Conservation (phyloP, 2,797 vertebrate species). For the Diglossa cyanea region DNA sequence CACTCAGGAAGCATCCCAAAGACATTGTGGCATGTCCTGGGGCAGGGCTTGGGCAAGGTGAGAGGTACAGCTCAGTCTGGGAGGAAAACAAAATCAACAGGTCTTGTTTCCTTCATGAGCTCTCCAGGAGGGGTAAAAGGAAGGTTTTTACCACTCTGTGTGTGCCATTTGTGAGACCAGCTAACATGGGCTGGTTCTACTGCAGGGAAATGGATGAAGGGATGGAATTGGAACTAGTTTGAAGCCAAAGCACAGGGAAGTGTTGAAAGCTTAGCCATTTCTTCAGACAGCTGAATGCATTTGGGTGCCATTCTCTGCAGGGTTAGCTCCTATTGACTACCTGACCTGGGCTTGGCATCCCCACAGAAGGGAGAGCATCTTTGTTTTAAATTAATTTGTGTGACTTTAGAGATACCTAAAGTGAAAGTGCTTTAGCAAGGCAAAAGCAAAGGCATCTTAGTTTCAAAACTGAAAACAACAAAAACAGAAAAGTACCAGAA, state of each 20-base stretch:
- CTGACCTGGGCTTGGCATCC: not conserved
- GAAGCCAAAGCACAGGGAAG: not conserved
- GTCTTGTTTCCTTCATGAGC: not conserved
- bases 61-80: not conserved
- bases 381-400: not conserved
- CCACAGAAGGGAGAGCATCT: not conserved
- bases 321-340: not conserved
- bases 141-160: not conserved
- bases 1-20: not conserved
- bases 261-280: not conserved
- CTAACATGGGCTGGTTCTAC: not conserved
- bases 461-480: not conserved
- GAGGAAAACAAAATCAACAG: not conserved
- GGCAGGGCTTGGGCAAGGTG: not conserved
- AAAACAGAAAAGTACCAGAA: not conserved
- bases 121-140: not conserved
- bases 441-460: not conserved
- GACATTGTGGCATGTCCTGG: rapidly evolving
- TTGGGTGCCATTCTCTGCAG: not conserved
- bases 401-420: not conserved
- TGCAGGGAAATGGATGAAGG: not conserved
- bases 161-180: not conserved
- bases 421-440: not conserved
- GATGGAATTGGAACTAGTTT: not conserved
- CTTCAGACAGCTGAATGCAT: not conserved